phyloP scores from a whole-genome alignment of 2,113 vertebrate species.

The pig (Sus scrofa) region DNA sequence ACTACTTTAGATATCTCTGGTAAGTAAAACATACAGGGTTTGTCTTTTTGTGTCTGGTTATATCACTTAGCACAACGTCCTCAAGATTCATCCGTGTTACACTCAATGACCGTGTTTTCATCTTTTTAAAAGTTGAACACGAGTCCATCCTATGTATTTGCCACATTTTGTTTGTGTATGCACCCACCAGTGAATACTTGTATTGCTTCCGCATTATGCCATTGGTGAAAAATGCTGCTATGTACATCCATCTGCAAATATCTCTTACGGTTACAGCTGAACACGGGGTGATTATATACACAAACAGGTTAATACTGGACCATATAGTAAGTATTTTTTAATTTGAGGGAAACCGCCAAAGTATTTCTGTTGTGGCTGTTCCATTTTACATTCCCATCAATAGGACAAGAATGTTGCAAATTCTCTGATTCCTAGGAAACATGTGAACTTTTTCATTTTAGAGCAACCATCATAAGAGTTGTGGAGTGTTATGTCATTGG shows the following conservation, averaged over 20 bases:
- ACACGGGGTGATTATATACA: too few relatives aligned
- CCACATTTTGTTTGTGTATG: not conserved
- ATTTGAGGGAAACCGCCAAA: not conserved
- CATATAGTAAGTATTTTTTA: not conserved
- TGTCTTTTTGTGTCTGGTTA: not conserved
- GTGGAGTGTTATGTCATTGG: too few relatives aligned
- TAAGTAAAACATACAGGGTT: not conserved
- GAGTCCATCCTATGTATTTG: not conserved
- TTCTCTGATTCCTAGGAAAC: not conserved
- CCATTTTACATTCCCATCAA: not conserved
- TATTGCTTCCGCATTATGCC: not conserved
- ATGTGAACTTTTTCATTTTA: not conserved
- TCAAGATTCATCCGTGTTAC: not conserved
- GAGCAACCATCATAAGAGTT: too few relatives aligned
- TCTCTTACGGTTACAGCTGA: not conserved
- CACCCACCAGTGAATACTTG: not conserved
- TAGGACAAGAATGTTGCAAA: not conserved
- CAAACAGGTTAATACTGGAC: not conserved
- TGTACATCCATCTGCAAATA: not conserved
- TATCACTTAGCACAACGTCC: not conserved
- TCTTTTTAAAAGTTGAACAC: not conserved
- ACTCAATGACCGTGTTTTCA: not conserved
- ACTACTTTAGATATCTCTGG: not conserved
- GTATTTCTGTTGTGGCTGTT: not conserved
- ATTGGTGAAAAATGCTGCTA: not conserved